phyloP scores from a whole-genome alignment of 2,113 vertebrate genomes.

The Tympanuchus pallidicinctus region DNA sequence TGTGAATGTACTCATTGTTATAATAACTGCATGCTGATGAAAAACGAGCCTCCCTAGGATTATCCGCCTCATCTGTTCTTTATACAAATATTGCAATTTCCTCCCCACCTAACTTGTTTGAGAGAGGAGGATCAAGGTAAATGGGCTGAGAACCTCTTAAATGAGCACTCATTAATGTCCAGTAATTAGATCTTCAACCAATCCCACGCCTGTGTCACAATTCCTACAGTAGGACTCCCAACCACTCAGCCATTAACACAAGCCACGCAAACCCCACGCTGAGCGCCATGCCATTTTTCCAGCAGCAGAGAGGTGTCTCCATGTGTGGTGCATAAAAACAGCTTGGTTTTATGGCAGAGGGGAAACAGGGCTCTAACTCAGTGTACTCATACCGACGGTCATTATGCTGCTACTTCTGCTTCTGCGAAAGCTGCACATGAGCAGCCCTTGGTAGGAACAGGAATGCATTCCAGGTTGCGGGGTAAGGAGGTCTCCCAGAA shows the following conservation, averaged over 20 bases:
- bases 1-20: neutral
- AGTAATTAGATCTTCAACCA: neutral
- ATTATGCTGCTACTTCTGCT: neutral
- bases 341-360: constrained; percentile 1
- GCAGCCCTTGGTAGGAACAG: neutral
- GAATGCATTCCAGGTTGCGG: neutral
- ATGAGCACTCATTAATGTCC: rapidly evolving
- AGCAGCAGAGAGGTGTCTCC: constrained; percentile 5
- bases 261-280: neutral
- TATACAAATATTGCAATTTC: neutral
- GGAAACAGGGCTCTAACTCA: neutral
- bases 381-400: neutral
- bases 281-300: neutral
- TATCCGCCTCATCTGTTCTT: neutral
- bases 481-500: neutral
- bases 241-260: neutral
- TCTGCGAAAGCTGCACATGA: neutral
- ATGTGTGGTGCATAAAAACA: constrained; percentile 40
- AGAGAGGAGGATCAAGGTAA: neutral
- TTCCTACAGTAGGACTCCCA: neutral
- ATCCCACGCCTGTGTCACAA: neutral
- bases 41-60: neutral
- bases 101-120: neutral
- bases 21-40: neutral
- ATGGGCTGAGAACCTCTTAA: neutral